Base-by-base conservation (phyloP, 1,140 invertebrate species). In the Chelonus insularis region DNA sequence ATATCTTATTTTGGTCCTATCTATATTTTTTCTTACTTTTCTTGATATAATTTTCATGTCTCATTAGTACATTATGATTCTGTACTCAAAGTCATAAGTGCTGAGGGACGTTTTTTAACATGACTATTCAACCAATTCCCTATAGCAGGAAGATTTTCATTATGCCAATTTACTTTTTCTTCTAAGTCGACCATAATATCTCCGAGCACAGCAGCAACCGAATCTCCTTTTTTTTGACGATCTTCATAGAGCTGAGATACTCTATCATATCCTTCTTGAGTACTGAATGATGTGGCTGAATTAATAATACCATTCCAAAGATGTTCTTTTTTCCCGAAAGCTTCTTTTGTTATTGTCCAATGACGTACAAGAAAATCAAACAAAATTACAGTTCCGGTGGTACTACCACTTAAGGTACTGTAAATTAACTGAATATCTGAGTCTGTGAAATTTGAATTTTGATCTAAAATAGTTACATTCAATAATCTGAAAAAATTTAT, bases 241-340 rank as follows among this genome's bases (percentile, higher is more conserved):
- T 29, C 83, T 68, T 82, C 74, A 52, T 89, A 88, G 0, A 90
- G 67, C 29, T 86, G 81, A 1, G 82, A 82, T 0, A 91, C 88
- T 78, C 86, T 83, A 34, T 89, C 84, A 18, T 89, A 79, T 7
- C 89, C 89, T 60, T 87, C 84, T 69, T 90, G 84, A 0, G 88
- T 90, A 29, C 86, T 88, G 70, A 91, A 91, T 8, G 85, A 83
- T 0, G 86, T 89, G 0, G 89, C 88, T 7, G 86, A 86, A 45
- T 86, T 85, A 9, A 91, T 85, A 4, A 91, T 76, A 67, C 84
- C 87, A 56, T 89, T 86, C 90, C 90, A 92, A 9, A 91, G 72
- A 65, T 87, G 86, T 0, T 85, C 85, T 69, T 87, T 88, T 20
- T 84, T 84, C 51, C 84, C 78, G 67, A 89, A 87, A 70, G 88